Percentiles rank a stretch among this genome's conserved stretches.
Evolutionary conservation across 2,797 vertebrate genomes (phyloP).

Genomic region (Etheostoma perlongum): DNA sequence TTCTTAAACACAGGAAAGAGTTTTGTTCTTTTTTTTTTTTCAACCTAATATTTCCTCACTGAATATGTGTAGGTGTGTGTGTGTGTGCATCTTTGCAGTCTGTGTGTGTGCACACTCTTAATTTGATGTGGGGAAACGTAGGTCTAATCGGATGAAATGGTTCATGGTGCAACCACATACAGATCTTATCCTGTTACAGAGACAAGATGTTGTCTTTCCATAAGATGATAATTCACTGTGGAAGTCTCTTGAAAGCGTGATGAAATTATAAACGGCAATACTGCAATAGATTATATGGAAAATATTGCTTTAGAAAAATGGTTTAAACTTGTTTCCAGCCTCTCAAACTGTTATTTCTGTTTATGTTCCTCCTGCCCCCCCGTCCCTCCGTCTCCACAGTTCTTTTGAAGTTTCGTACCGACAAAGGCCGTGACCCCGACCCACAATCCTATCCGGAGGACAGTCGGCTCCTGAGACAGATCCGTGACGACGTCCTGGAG

Average conservation of each 20-base stretch:
- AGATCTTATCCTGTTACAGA: constrained; percentile 52
- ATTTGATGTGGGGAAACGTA: constrained; percentile 45
- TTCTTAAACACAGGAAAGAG: constrained; percentile 18
- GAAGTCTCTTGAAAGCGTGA: constrained; percentile 45
- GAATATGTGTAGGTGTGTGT: background rate
- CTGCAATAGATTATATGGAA: constrained; percentile 46
- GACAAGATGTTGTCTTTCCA: constrained; percentile 59
- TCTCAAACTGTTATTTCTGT: constrained; percentile 25
- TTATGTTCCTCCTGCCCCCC: background rate
- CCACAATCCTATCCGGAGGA: constrained; percentile 84
- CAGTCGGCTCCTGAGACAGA: constrained; percentile 84
- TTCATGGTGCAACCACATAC: constrained; percentile 63
- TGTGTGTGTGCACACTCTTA: background rate
- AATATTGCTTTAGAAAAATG: constrained; percentile 29
- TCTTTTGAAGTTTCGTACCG: constrained; percentile 92
- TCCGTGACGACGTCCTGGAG: constrained; percentile 88
- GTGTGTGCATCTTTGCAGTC: background rate
- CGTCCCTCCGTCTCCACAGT: constrained; percentile 77
- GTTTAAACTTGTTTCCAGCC: constrained; percentile 38
- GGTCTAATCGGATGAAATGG: constrained; percentile 55
- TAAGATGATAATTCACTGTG: constrained; percentile 39
- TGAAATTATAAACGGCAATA: constrained; percentile 54
- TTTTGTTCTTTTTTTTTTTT: background rate
- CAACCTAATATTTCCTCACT: constrained; percentile 26
- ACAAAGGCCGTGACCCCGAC: constrained; percentile 89